Conservation (phyloP, 2,888 invertebrate genomes). For the Nomada ruficornis region DNA sequence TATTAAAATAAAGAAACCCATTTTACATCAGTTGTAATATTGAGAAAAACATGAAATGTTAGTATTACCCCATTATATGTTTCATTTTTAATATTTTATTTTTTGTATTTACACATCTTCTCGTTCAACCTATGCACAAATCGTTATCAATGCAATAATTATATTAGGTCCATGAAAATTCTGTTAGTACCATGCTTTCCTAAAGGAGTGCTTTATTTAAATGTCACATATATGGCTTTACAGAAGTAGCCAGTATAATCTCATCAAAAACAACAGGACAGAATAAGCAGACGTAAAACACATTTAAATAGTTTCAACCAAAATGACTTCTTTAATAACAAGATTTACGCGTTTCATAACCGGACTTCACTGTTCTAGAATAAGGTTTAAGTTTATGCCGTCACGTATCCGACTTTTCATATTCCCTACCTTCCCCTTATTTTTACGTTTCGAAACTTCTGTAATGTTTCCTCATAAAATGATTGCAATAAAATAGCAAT, state of each 20-base stretch:
- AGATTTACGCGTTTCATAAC: constrained; percentile 29
- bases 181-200: neutral
- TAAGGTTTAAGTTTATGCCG: constrained; percentile 15
- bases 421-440: neutral
- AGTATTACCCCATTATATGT: no score
- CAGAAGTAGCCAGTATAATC: neutral
- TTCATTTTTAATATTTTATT: no score
- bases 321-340: constrained; percentile 15
- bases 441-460: neutral
- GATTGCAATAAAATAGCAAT: neutral
- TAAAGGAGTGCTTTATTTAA: neutral
- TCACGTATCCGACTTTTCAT: constrained; percentile 9
- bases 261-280: neutral
- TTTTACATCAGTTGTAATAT: no score
- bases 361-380: neutral
- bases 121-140: no score
- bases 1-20: no score
- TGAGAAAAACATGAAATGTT: no score
- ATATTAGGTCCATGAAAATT: no score
- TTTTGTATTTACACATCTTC: no score
- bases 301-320: neutral
- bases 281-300: constrained; percentile 1
- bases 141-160: no score
- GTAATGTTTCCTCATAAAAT: neutral
- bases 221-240: neutral